Evolutionary conservation across 2,797 vertebrate species (phyloP), one percentile per base, ranked within the genome.

Genomic region (Pteronotus mesoamericanus): DNA sequence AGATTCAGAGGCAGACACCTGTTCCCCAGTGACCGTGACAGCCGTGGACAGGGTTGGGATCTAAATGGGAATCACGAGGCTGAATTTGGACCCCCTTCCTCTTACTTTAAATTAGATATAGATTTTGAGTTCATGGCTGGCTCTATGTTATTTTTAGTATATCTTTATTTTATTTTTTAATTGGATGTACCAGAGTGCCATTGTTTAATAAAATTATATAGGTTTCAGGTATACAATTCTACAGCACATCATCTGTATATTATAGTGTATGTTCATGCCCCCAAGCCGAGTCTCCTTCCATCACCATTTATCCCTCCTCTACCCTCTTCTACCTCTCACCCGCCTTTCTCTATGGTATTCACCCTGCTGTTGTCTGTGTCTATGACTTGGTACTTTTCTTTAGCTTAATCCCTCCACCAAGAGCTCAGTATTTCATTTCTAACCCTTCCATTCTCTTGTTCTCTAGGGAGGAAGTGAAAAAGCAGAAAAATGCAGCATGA

Each of bases 341-440:
- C 14, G 2, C 61, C 32, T 64, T 64, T 64, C 61, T 61, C 32
- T 64, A 29, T n/a, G 61, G 61, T n/a, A 6, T n/a, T 64, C 61
- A 3, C 29, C 15, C n/a, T 18, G 64, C 61, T 64, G 59, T 32
- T 16, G 26, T 64, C 59, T 64, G 29, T n/a, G 61, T 64, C 32
- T n/a, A 8, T 16, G 61, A n/a, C 59, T 29, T 57, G 22, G 51
- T 12, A 48, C 51, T 9, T 26, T 10, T 32, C 15, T 59, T 59
- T 12, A 5, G 29, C 32, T n/a, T 64, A 64, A n/a, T 64, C 61
- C 6, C 2, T 64, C n/a, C 32, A n/a, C 61, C 32, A 8, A 64
- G 42, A 89, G 32, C 51, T 93, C 46, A 91, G 19, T 6, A 84
- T 85, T 93, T 93, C 44, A 90, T 84, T 94, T 93, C 59, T 55